A percentile compares a stretch with the other conserved stretches of the same genome.
These are phyloP conservation scores for Mechanitis messenoides DNA, from an alignment of 2,888 invertebrate genomes.

Conservation along the genomic window DNA sequence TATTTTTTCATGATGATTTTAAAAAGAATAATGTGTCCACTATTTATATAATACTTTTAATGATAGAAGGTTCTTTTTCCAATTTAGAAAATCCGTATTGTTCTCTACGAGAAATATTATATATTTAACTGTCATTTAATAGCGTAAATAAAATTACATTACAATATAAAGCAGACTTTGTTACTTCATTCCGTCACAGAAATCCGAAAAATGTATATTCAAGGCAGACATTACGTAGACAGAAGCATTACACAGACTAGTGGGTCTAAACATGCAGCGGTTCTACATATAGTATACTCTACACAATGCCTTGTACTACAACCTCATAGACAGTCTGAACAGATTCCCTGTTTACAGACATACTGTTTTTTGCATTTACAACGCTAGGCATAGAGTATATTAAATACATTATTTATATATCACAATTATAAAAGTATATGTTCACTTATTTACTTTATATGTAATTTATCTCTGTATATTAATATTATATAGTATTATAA, in stretches of 20 bases:
- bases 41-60: too few relatives aligned
- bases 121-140: background rate
- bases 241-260: slow-evolving; percentile 21
- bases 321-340: slow-evolving; percentile 19
- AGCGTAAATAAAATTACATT: background rate
- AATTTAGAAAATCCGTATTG: too few relatives aligned
- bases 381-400: background rate
- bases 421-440: too few relatives aligned
- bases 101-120: background rate
- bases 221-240: slow-evolving; percentile 14
- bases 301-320: slow-evolving; percentile 13
- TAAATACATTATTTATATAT: too few relatives aligned
- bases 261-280: slow-evolving; percentile 23
- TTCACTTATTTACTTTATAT: too few relatives aligned
- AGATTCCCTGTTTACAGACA: slow-evolving; percentile 18
- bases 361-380: slow-evolving; percentile 14
- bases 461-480: too few relatives aligned
- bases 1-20: too few relatives aligned
- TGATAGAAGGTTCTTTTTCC: too few relatives aligned
- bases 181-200: background rate
- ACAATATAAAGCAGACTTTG: background rate
- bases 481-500: too few relatives aligned
- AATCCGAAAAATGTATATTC: slow-evolving; percentile 1
- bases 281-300: slow-evolving; percentile 12
- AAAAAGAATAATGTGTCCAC: too few relatives aligned